These are phyloP conservation scores for Apodemus speciosus DNA, from an alignment of 2,113 vertebrate species.

Conservation along the genomic window DNA sequence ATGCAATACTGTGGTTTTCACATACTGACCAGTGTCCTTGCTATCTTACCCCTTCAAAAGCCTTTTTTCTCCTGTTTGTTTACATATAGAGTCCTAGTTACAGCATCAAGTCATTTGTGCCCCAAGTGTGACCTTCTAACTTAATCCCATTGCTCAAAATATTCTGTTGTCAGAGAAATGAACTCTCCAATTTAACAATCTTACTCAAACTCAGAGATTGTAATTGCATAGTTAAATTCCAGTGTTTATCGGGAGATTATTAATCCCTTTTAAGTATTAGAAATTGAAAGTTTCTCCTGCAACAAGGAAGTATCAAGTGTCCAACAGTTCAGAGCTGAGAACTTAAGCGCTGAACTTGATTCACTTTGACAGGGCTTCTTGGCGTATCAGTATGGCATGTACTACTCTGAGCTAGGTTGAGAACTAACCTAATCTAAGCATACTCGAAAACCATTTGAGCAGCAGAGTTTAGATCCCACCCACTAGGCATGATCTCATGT, in stretches of 20 bases:
- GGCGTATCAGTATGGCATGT: neutral
- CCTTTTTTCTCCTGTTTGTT: constrained; percentile 32
- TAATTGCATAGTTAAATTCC: constrained; percentile 29
- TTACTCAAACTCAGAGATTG: constrained; percentile 25
- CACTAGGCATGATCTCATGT: neutral
- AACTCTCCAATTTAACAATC: constrained; percentile 21
- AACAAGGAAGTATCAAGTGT: neutral
- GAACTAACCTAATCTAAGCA: neutral
- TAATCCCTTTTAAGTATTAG: neutral
- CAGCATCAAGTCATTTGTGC: neutral
- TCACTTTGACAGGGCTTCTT: neutral
- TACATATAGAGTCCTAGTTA: constrained; percentile 58
- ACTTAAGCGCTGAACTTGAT: neutral
- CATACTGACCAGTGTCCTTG: constrained; percentile 43
- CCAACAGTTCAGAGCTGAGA: neutral
- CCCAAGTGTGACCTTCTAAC: constrained; percentile 7
- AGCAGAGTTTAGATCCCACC: neutral
- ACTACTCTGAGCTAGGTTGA: neutral
- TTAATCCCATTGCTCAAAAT: constrained; percentile 8
- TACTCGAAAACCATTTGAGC: neutral
- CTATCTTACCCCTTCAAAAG: constrained; percentile 53
- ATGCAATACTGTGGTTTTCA: constrained; percentile 60
- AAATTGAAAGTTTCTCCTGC: neutral
- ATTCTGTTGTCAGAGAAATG: constrained; percentile 57
- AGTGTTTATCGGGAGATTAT: constrained; percentile 13